Percentiles rank a stretch among this genome's conserved stretches.
Evolutionary conservation across 2,888 invertebrate genomes (phyloP).

Genomic region (Cactoblastis cactorum): DNA sequence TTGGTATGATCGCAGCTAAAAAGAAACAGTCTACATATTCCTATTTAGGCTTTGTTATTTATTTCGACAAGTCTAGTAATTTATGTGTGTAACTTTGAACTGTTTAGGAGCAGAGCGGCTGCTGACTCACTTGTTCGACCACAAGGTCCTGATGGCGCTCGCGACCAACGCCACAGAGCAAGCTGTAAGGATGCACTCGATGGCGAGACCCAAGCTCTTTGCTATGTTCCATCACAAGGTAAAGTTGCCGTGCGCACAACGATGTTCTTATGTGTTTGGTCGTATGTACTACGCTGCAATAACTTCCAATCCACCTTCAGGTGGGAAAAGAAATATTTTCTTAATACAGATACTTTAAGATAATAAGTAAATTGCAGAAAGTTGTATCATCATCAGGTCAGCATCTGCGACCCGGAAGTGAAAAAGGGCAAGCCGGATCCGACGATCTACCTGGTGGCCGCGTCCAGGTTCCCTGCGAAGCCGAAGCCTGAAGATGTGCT

Average conservation of each 20-base stretch:
- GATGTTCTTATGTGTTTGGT: too few species aligned
- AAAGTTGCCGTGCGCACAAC: too few species aligned
- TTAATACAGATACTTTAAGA: too few species aligned
- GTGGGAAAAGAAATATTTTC: too few species aligned
- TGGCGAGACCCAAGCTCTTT: constrained; percentile 82
- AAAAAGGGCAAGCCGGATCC: constrained; percentile 91
- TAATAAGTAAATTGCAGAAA: too few species aligned
- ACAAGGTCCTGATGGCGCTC: constrained; percentile 89
- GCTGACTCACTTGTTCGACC: constrained; percentile 83
- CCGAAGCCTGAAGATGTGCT: constrained; percentile 76
- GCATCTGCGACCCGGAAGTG: constrained; percentile 86
- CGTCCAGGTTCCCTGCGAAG: constrained; percentile 82
- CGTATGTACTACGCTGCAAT: too few species aligned
- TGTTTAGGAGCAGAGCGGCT: constrained; percentile 85
- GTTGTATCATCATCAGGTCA: constrained; percentile 47
- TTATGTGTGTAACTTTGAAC: not conserved
- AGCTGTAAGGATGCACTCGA: constrained; percentile 80
- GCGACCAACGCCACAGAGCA: constrained; percentile 89
- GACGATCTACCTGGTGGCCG: constrained; percentile 89
- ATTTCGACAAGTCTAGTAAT: too few species aligned
- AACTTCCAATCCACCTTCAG: too few species aligned
- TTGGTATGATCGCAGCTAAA: too few species aligned
- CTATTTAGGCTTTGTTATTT: too few species aligned
- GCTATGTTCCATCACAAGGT: constrained; percentile 86
- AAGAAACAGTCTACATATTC: too few species aligned